Evolutionary conservation across 2,113 vertebrate genomes (phyloP), one percentile per base, ranked within the genome.

Genomic region (Rattus rattus): DNA sequence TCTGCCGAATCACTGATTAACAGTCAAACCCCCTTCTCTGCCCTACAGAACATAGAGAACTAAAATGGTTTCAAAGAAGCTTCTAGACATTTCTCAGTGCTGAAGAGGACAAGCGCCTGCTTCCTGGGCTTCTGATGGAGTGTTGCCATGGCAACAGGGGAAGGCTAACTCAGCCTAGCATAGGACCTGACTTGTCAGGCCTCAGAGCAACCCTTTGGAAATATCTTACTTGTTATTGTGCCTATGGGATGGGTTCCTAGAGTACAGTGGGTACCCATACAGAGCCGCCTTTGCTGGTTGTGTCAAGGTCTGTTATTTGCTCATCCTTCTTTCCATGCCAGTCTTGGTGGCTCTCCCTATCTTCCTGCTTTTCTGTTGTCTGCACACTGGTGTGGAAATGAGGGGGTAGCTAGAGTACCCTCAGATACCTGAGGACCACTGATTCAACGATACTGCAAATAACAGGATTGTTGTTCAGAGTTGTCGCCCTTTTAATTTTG

Each of bases 101-200:
- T 91, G 95, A 93, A 92, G 92, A 88, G 81, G 92, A 69, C 61
- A 26, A 84, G 90, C 91, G 76, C 88, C 59, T 91, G 94, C 91
- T 75, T 97, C 91, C 19, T 36, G 81, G 88, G 30, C 94, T 90
- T 88, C 81, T 80, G 92, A 93, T 61, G 43, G 81, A 93, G 85
- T 2, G 98, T 98, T 98, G 98, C 92, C 97, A 97, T 97, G 97
- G 98, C 63, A 94, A 98, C 97, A 36, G n/a, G 79, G 90, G 98
- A 97, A 89, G 81, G 95, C 54, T 97, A 77, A 83, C 56, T 83
- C 63, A 73, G 92, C 95, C 96, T 95, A 47, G 92, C 43, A 30
- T 10, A 90, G 65, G 59, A 49, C 65, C 75, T 81, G 69, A 80
- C 85, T 65, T 84, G 69, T 56, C 95, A 94, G 94, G 54, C 24